These are phyloP conservation scores for Gyps fulvus DNA, from an alignment of 2,113 vertebrate species.

Conservation along the genomic window DNA sequence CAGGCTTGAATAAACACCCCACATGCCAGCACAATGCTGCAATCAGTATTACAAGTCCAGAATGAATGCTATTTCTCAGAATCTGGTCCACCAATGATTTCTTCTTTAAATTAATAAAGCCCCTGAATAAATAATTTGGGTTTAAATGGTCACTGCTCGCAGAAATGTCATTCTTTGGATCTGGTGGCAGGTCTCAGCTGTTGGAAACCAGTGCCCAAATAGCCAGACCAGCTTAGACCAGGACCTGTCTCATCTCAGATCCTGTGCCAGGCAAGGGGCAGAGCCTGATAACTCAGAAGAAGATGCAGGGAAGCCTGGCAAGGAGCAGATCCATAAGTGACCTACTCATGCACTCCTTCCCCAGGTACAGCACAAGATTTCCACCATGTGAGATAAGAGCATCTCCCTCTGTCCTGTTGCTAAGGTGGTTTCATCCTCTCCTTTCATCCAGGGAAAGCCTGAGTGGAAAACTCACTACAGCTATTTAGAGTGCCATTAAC, in stretches of 20 bases:
- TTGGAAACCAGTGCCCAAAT: not conserved
- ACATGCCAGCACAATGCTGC: not conserved
- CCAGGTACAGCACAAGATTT: not conserved
- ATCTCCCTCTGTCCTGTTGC: rapidly evolving
- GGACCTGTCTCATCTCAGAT: not conserved
- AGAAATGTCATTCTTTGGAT: not conserved
- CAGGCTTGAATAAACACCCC: not conserved
- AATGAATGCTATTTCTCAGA: not conserved
- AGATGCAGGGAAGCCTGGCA: not conserved
- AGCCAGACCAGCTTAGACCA: not conserved
- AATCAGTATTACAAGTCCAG: not conserved
- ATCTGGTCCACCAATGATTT: not conserved
- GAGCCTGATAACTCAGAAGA: not conserved
- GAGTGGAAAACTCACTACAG: not conserved
- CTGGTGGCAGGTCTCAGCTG: not conserved
- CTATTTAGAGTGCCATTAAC: not conserved
- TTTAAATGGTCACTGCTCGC: not conserved
- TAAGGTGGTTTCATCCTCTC: not conserved
- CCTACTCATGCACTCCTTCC: not conserved
- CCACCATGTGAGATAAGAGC: not conserved
- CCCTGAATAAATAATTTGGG: not conserved
- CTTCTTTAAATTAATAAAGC: not conserved
- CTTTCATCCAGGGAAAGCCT: not conserved
- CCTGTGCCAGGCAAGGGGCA: not conserved
- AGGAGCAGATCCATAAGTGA: not conserved